A percentile compares a stretch with the other conserved stretches of the same genome.
These are phyloP conservation scores for Pammene fasciana DNA, from an alignment of 2,888 invertebrate genomes.

Conservation along the genomic window DNA sequence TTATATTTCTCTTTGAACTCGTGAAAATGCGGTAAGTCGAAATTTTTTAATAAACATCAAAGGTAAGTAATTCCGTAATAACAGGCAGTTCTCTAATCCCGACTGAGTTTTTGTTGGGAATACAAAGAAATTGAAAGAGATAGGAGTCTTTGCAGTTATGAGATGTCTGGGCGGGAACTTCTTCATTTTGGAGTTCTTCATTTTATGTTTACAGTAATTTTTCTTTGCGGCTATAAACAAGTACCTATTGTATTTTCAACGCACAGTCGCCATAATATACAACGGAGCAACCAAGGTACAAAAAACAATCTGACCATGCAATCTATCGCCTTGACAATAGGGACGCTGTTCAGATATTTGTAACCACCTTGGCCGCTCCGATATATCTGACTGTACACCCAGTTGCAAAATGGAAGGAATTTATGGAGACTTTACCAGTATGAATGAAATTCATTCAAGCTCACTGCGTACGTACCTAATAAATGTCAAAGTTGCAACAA, in stretches of 20 bases:
- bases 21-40: slow-evolving; percentile 41
- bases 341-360: too few species aligned
- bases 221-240: not conserved
- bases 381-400: not conserved
- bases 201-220: slow-evolving; percentile 15
- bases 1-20: slow-evolving; percentile 39
- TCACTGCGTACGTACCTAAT: too few species aligned
- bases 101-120: slow-evolving; percentile 37
- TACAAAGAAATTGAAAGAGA: slow-evolving; percentile 41
- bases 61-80: slow-evolving; percentile 42
- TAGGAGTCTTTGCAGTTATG: slow-evolving; percentile 33
- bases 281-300: too few species aligned
- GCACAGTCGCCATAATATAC: too few species aligned
- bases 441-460: too few species aligned
- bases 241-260: too few species aligned
- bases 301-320: too few species aligned
- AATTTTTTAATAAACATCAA: slow-evolving; percentile 42
- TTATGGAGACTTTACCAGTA: too few species aligned
- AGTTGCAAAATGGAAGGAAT: too few species aligned
- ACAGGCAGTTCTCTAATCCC: slow-evolving; percentile 38
- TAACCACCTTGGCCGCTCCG: too few species aligned
- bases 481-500: too few species aligned
- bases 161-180: slow-evolving; percentile 15
- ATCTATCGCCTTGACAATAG: too few species aligned
- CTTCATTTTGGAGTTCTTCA: slow-evolving; percentile 12